phyloP scores from a whole-genome alignment of 2,797 vertebrate species.

The Aotus griseimembra region DNA sequence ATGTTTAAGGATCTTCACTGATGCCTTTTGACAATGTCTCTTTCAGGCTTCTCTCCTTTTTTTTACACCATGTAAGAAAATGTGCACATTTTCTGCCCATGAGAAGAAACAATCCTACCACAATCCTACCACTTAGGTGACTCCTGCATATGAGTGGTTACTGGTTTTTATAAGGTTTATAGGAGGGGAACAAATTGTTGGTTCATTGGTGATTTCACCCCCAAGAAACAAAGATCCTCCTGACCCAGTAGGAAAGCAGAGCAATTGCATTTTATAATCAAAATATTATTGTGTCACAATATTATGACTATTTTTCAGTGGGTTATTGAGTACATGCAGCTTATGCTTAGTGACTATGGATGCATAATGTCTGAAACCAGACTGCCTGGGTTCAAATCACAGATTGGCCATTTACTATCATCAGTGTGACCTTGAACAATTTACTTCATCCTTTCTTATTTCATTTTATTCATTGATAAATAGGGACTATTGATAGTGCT shows the following conservation, averaged over 20 bases:
- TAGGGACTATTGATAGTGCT: background rate
- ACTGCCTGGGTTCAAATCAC: background rate
- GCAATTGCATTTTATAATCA: background rate
- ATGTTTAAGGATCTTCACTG: background rate
- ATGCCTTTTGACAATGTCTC: background rate
- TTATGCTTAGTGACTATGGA: background rate
- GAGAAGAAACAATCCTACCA: too few species aligned
- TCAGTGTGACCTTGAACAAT: background rate
- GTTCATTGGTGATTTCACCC: background rate
- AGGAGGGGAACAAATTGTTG: background rate
- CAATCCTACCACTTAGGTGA: too few species aligned
- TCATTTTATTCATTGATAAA: background rate
- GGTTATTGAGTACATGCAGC: background rate
- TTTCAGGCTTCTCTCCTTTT: background rate
- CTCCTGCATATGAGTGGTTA: background rate
- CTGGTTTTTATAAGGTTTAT: background rate
- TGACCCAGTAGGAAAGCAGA: background rate
- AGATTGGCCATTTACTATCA: background rate
- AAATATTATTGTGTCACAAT: background rate
- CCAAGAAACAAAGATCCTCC: background rate
- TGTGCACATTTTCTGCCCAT: background rate
- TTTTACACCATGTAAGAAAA: background rate
- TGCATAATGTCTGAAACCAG: background rate
- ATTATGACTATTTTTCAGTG: slow-evolving; percentile 6
- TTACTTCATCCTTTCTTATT: background rate